A percentile compares a stretch with the other conserved stretches of the same genome.
These are phyloP conservation scores for Silurus aristotelis DNA, from an alignment of 2,797 vertebrate species.

Conservation along the genomic window DNA sequence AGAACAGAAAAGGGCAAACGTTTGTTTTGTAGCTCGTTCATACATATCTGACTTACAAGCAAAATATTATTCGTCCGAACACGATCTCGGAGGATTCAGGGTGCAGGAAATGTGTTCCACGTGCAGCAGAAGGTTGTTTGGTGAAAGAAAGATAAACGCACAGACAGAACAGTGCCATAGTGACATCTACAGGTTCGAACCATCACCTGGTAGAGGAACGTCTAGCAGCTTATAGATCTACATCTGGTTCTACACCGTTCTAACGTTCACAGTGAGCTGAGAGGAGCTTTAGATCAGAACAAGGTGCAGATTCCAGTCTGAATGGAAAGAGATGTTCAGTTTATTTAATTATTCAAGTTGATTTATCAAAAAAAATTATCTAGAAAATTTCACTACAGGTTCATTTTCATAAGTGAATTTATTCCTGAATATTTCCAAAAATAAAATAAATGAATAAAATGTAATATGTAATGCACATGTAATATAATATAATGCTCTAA, in stretches of 20 bases:
- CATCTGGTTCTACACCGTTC: neutral
- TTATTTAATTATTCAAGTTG: no score
- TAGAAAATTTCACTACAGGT: no score
- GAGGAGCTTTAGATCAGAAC: no score
- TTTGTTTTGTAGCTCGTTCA: conserved; percentile 70
- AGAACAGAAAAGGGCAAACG: conserved; percentile 61
- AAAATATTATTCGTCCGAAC: conserved; percentile 76
- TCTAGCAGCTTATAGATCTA: neutral
- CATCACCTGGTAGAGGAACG: conserved; percentile 57
- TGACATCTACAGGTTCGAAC: conserved; percentile 79
- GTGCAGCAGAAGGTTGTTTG: conserved; percentile 61
- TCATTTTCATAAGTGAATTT: no score
- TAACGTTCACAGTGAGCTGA: neutral
- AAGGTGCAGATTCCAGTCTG: no score
- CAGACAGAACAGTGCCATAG: conserved; percentile 68
- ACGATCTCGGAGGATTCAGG: conserved; percentile 70
- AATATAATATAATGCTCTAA: no score
- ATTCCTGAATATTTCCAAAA: no score
- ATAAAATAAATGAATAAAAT: no score
- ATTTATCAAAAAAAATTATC: no score
- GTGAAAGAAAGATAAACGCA: conserved; percentile 63
- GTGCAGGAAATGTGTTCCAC: conserved; percentile 72
- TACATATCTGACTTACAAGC: conserved; percentile 75
- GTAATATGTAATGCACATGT: no score
- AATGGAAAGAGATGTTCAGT: no score